Evolutionary conservation across 1,140 invertebrate genomes (phyloP).

Genomic region (Drosophila sulfurigaster): DNA sequence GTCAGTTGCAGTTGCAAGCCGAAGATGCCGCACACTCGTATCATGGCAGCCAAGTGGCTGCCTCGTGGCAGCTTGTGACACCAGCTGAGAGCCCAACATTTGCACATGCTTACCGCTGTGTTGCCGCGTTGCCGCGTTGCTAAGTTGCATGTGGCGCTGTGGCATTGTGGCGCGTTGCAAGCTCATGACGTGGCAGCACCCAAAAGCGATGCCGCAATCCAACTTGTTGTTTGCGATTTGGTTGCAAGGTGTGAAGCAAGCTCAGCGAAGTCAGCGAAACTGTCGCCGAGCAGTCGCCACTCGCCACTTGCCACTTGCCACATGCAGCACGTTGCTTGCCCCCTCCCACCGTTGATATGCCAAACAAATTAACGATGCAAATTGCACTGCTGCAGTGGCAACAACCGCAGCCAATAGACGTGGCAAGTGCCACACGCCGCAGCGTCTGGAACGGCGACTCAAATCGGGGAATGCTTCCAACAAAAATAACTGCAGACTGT

Average conservation of each 20-base stretch:
- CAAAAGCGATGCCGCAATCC: conserved; percentile 34
- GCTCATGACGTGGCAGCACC: conserved; percentile 24
- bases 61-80: conserved; percentile 19
- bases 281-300: conserved; percentile 27
- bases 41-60: not conserved
- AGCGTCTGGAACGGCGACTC: conserved; percentile 22
- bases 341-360: conserved; percentile 10
- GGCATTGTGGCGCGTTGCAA: conserved; percentile 12
- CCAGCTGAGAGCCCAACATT: conserved; percentile 25
- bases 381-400: conserved; percentile 44
- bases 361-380: conserved; percentile 67
- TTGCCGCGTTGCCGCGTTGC: not conserved
- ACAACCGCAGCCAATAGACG: conserved; percentile 25
- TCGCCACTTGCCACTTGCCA: conserved; percentile 12
- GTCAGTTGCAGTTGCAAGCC: conserved; percentile 2
- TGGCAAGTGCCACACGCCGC: conserved; percentile 28
- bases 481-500: conserved; percentile 3
- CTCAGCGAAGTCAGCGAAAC: conserved; percentile 6
- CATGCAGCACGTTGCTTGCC: conserved; percentile 1
- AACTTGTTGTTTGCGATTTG: conserved; percentile 10
- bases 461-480: conserved; percentile 2
- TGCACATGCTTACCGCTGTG: conserved; percentile 23
- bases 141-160: not conserved
- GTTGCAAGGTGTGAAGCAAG: conserved; percentile 35
- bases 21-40: conserved; percentile 19